Base-by-base conservation (phyloP, 2,888 invertebrate genomes). In the Trissolcus japonicus region DNA sequence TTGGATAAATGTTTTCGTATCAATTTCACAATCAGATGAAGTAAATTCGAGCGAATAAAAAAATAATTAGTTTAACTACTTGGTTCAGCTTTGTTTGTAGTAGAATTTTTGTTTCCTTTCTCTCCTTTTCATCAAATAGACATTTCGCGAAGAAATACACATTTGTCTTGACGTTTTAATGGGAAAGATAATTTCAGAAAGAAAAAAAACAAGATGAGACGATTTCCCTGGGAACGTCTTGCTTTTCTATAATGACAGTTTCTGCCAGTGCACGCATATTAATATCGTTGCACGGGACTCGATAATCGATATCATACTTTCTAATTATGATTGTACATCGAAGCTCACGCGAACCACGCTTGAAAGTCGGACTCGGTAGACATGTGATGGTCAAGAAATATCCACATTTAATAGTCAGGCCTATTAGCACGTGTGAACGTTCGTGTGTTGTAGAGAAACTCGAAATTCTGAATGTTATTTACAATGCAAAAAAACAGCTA, bases 291-390 rank as follows among this genome's bases (percentile, higher is more conserved):
- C 35, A 50, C 51, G 40, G 11, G 63, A 54, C 55, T 43, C 56
- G 68, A 65, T 73, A 73, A 77, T 73, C 73, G 65, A 77, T 69
- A 77, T 56, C 56, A 16, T 60, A 77, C 77, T 77, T 77, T 77
- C 77, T 68, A 77, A 77, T 77, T 77, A 72, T 48, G 59, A 65
- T 43, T 43, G 53, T 59, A 46, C 13, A 54, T 51, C 61, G 69
- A 65, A 62, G 57, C 71, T 69, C 55, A 57, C 56, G 56, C 55
- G 74, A 35, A 63, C 19, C 46, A 59, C 63, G 68, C 68, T 77
- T 62, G 77, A 77, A 77, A 77, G 77, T 77, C 72, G 72, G 35
- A 35, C 35, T 35, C 59, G 48, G 77, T 68, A 65, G 41, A 60
- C 65, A 59, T 63, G 68, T 73, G 73, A 77, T 73, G 46, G 46